These are phyloP conservation scores for Melanotaenia duboulayi DNA, from an alignment of 2,113 vertebrate genomes.

Conservation along the genomic window DNA sequence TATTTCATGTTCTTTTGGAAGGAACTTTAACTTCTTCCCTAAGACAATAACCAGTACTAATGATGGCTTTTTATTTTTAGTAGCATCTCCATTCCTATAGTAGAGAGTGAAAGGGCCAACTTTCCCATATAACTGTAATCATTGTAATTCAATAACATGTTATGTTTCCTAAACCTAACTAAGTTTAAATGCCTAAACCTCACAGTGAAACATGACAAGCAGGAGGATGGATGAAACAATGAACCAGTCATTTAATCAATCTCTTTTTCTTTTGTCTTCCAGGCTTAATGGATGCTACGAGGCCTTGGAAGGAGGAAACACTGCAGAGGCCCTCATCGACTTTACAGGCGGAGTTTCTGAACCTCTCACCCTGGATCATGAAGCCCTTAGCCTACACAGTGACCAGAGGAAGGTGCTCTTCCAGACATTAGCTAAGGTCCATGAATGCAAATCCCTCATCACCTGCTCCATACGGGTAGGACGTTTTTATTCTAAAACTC, in stretches of 20 bases:
- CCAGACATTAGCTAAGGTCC: slow-evolving; percentile 79
- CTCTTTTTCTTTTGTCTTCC: not conserved
- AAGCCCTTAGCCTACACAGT: slow-evolving; percentile 53
- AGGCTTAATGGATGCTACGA: slow-evolving; percentile 87
- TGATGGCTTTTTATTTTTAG: too few species aligned
- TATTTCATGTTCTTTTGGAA: too few species aligned
- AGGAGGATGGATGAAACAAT: not conserved
- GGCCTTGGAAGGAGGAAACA: slow-evolving; percentile 86
- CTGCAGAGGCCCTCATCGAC: slow-evolving; percentile 85
- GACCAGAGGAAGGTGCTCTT: slow-evolving; percentile 79
- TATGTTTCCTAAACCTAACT: too few species aligned
- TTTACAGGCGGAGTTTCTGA: slow-evolving; percentile 87
- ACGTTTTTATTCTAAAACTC: not conserved
- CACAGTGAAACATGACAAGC: too few species aligned
- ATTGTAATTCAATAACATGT: too few species aligned
- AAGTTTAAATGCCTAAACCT: too few species aligned
- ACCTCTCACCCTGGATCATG: slow-evolving; percentile 75
- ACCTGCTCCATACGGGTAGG: slow-evolving; percentile 85
- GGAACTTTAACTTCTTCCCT: too few species aligned
- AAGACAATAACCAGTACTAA: too few species aligned
- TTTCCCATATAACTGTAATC: too few species aligned
- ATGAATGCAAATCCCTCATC: slow-evolving; percentile 81
- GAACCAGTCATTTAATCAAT: slow-evolving; percentile 13
- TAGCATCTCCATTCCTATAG: too few species aligned
- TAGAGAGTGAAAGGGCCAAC: too few species aligned